Conservation (phyloP, 2,888 invertebrate species). For the Atrina japonica region DNA sequence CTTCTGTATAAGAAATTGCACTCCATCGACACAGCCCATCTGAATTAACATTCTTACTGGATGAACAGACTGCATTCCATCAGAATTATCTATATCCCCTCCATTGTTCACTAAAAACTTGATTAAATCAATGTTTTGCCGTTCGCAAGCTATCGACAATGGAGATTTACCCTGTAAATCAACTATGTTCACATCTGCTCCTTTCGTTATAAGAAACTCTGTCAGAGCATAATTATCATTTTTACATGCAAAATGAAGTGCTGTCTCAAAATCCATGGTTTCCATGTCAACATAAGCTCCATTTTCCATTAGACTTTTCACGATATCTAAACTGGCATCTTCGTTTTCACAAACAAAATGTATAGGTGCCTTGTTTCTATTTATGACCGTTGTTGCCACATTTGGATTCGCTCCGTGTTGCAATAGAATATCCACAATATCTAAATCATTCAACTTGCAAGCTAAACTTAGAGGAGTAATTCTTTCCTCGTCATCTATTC, state of each 20-base stretch:
- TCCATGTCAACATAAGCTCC: conserved; percentile 22
- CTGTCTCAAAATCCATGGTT: conserved; percentile 24
- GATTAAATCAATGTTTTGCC: neutral
- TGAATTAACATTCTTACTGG: conserved; percentile 13
- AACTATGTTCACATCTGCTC: conserved; percentile 15
- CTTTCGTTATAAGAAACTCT: neutral
- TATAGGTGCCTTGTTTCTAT: conserved; percentile 24
- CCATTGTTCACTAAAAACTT: conserved; percentile 15
- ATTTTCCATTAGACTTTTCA: conserved; percentile 2
- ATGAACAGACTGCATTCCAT: conserved; percentile 20
- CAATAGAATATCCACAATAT: conserved; percentile 7
- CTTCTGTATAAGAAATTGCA: conserved; percentile 9
- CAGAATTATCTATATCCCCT: conserved; percentile 7
- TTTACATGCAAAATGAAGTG: conserved; percentile 19
- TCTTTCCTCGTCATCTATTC: conserved; percentile 13
- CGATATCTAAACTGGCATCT: conserved; percentile 3
- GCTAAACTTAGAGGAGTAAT: conserved; percentile 19
- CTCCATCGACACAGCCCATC: neutral
- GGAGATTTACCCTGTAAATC: conserved; percentile 20
- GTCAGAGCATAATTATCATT: neutral
- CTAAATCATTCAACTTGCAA: conserved; percentile 1
- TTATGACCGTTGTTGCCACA: conserved; percentile 1
- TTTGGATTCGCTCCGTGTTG: conserved; percentile 2
- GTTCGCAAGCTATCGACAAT: conserved; percentile 6
- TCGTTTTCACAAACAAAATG: conserved; percentile 27